Percentiles rank a stretch among this genome's conserved stretches.
phyloP scores from a whole-genome alignment of 2,113 vertebrate species.

The Drymodes brunneopygia region DNA sequence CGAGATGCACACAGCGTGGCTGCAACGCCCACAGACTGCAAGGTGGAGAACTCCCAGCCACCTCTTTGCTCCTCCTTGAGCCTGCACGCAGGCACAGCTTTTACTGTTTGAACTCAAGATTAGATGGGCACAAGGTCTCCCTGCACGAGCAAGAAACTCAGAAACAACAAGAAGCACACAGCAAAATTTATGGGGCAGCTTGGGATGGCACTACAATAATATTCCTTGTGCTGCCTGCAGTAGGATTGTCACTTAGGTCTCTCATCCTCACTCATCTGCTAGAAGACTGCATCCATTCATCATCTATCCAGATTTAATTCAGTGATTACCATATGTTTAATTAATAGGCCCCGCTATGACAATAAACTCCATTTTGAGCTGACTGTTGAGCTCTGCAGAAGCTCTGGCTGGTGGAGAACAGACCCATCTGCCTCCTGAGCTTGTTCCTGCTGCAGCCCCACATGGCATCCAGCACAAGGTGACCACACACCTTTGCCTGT shows the following conservation, averaged over 20 bases:
- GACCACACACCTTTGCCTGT: not conserved
- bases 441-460: not conserved
- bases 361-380: not conserved
- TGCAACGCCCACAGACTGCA: not conserved
- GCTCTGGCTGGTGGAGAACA: not conserved
- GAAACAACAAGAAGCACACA: not conserved
- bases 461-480: not conserved
- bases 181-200: not conserved
- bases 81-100: not conserved
- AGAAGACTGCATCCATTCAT: not conserved
- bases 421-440: not conserved
- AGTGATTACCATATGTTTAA: conserved; percentile 17
- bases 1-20: not conserved
- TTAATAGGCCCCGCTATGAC: not conserved
- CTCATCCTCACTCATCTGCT: not conserved
- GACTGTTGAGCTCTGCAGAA: not conserved
- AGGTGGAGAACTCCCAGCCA: not conserved
- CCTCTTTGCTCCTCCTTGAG: not conserved
- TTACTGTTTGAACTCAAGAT: not conserved
- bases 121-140: not conserved
- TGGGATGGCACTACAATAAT: not conserved
- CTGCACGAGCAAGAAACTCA: not conserved
- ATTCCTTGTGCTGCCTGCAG: not conserved
- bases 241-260: not conserved
- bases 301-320: not conserved